These are phyloP conservation scores for Plagiodera versicolora DNA, from an alignment of 2,888 invertebrate genomes.

Conservation along the genomic window DNA sequence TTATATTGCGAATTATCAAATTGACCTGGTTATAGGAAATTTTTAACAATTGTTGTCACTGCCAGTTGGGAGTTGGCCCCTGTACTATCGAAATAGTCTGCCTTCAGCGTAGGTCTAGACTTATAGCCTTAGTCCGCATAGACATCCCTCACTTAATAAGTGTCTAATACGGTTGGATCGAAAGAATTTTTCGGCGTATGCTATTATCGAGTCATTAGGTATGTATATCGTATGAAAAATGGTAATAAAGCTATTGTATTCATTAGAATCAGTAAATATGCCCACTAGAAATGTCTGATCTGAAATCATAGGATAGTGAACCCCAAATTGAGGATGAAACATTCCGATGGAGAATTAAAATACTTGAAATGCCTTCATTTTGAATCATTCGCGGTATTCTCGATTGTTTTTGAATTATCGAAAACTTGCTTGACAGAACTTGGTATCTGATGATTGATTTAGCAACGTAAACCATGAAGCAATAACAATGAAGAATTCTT, in stretches of 20 bases:
- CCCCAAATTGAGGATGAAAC: not conserved
- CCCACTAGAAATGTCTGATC: not conserved
- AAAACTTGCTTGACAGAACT: no score
- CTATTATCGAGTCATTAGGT: slow-evolving; percentile 22
- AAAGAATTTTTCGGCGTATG: slow-evolving; percentile 18
- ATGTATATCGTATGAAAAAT: slow-evolving; percentile 11
- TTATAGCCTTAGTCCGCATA: slow-evolving; percentile 37
- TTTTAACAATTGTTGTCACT: not conserved
- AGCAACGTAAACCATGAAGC: no score
- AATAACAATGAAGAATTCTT: no score
- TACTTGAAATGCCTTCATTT: not conserved
- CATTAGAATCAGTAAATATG: slow-evolving; percentile 9
- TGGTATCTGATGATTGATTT: no score
- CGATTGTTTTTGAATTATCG: no score
- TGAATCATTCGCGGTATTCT: no score
- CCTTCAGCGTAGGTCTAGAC: slow-evolving; percentile 41
- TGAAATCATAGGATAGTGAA: slow-evolving; percentile 3
- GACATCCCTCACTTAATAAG: slow-evolving; percentile 13
- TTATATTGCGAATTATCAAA: no score
- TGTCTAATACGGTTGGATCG: not conserved
- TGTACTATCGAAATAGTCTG: slow-evolving; percentile 30
- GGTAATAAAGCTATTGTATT: slow-evolving; percentile 7
- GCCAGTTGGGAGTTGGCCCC: slow-evolving; percentile 4
- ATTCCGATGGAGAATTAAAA: not conserved
- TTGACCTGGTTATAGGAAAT: no score